A percentile compares a stretch with the other conserved stretches of the same genome.
Conservation (phyloP, 2,888 invertebrate species). For the Drosophila helvetica region DNA sequence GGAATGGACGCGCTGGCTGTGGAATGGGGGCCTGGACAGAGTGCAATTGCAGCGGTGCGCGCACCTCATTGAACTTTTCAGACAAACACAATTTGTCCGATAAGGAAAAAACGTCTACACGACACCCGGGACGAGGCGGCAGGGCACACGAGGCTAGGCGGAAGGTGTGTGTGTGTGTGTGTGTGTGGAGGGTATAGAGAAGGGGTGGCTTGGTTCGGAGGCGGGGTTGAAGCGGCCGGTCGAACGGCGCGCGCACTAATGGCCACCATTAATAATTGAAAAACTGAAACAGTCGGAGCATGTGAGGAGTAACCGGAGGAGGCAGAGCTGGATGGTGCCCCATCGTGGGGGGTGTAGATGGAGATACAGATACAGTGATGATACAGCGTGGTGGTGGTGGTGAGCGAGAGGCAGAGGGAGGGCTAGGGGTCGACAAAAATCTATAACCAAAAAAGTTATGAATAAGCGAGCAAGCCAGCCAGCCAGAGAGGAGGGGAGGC, state of each 20-base stretch:
- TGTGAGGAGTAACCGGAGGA: conserved; percentile 44
- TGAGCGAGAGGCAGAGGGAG: conserved; percentile 10
- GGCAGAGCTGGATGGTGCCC: conserved; percentile 33
- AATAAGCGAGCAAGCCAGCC: conserved; percentile 62
- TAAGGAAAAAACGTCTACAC: conserved; percentile 66
- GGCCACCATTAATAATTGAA: conserved; percentile 79
- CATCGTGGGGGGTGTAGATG: conserved; percentile 32
- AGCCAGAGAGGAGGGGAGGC: conserved; percentile 33
- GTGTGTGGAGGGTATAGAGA: neutral
- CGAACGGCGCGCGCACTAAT: conserved; percentile 68
- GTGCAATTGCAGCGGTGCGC: conserved; percentile 69
- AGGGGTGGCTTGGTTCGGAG: conserved; percentile 22
- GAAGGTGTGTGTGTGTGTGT: neutral
- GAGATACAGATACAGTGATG: conserved; percentile 4
- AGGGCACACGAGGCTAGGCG: conserved; percentile 11
- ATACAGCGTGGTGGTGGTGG: neutral
- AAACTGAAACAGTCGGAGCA: conserved; percentile 75
- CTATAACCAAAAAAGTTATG: conserved; percentile 77
- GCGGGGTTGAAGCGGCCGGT: conserved; percentile 25
- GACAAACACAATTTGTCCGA: conserved; percentile 78
- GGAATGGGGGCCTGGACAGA: conserved; percentile 3
- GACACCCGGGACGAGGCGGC: conserved; percentile 41
- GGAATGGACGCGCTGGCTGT: conserved; percentile 41
- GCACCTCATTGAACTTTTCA: conserved; percentile 77
- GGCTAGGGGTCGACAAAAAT: conserved; percentile 67